Evolutionary conservation across 2,888 invertebrate species (phyloP).

Genomic region (Ligdia adustata): DNA sequence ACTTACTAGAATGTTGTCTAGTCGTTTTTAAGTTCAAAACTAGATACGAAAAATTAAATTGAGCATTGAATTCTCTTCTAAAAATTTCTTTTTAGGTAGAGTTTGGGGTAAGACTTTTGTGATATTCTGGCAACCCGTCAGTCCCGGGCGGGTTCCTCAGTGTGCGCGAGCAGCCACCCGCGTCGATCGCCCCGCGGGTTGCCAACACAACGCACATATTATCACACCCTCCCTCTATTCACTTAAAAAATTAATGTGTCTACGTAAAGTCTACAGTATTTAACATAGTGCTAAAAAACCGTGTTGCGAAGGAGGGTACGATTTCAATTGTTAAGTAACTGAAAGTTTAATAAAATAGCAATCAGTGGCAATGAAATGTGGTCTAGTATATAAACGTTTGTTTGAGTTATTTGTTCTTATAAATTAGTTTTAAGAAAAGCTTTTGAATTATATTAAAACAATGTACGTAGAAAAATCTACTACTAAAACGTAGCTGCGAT

Average conservation of each 20-base stretch:
- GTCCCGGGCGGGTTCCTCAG: constrained; percentile 77
- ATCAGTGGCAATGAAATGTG: constrained; percentile 9
- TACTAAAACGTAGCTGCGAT: too few species aligned
- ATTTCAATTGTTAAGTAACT: constrained; percentile 7
- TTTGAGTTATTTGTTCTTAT: constrained; percentile 1
- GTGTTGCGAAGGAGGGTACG: constrained; percentile 7
- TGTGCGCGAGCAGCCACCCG: constrained; percentile 73
- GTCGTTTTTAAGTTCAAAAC: too few species aligned
- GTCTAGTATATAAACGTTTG: not conserved
- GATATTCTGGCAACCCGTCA: constrained; percentile 57
- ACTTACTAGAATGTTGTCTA: too few species aligned
- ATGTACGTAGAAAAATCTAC: too few species aligned
- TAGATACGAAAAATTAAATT: too few species aligned
- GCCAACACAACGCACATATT: constrained; percentile 31
- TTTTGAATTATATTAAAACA: too few species aligned
- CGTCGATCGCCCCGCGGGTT: constrained; percentile 60
- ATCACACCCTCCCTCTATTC: constrained; percentile 49
- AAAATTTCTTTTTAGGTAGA: not conserved
- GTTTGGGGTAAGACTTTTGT: constrained; percentile 48
- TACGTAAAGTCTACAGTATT: constrained; percentile 45
- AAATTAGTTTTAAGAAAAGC: too few species aligned
- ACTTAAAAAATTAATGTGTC: constrained; percentile 51
- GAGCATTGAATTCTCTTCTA: too few species aligned
- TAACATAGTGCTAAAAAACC: constrained; percentile 19
- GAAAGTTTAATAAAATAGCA: constrained; percentile 14